These are phyloP conservation scores for Sclerodermus sp. DNA, from an alignment of 2,888 invertebrate genomes.

Conservation along the genomic window DNA sequence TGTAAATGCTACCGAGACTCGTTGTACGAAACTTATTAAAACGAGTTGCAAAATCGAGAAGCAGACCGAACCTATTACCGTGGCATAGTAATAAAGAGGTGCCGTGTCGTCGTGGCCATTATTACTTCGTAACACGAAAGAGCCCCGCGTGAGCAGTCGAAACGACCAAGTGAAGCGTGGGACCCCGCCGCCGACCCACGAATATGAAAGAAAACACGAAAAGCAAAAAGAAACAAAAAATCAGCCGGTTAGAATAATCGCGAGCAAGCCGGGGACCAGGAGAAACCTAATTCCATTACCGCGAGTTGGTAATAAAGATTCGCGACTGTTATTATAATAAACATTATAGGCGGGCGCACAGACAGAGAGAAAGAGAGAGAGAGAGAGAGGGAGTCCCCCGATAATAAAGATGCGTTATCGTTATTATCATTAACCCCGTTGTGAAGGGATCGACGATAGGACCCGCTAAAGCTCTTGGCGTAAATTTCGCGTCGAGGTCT, in stretches of 20 bases:
- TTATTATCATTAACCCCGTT: constrained; percentile 35
- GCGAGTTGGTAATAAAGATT: constrained; percentile 35
- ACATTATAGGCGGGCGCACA: constrained; percentile 14
- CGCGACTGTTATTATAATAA: constrained; percentile 38
- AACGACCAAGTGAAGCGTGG: constrained; percentile 7
- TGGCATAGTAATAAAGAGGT: constrained; percentile 28
- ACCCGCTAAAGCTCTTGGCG: background rate
- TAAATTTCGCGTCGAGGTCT: no score
- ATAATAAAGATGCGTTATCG: constrained; percentile 38
- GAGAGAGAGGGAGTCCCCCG: no score
- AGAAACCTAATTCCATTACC: constrained; percentile 42
- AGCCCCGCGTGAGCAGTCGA: constrained; percentile 1
- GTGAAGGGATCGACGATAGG: background rate
- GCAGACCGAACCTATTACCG: constrained; percentile 24
- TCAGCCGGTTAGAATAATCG: no score
- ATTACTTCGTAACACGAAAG: constrained; percentile 20
- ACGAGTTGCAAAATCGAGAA: constrained; percentile 8
- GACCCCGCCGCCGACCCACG: constrained; percentile 1
- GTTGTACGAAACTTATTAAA: constrained; percentile 21
- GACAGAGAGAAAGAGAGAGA: no score
- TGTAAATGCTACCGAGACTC: no score
- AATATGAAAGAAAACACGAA: background rate
- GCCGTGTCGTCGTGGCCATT: constrained; percentile 23
- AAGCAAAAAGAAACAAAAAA: constrained; percentile 5
- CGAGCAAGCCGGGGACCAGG: background rate